These are phyloP conservation scores for Sparus aurata DNA, from an alignment of 2,797 vertebrate genomes.

Conservation along the genomic window DNA sequence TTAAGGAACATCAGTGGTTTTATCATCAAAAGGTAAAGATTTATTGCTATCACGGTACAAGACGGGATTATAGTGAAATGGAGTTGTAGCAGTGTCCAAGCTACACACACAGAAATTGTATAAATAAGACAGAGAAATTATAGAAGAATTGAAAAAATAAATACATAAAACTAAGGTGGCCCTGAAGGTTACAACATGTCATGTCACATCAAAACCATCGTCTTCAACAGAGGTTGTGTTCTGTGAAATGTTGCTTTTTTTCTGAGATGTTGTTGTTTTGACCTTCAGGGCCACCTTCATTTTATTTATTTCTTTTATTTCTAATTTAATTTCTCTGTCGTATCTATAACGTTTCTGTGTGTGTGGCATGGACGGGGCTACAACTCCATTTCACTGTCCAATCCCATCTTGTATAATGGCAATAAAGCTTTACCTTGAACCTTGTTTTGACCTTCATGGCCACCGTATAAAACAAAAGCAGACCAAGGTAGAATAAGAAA, in stretches of 20 bases:
- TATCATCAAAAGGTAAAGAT: conserved; percentile 3
- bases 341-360: no score
- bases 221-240: no score
- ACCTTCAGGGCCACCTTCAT: no score
- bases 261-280: no score
- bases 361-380: neutral
- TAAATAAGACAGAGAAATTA: neutral
- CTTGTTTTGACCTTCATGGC: no score
- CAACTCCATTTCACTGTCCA: neutral
- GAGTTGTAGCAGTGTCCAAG: no score
- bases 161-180: neutral
- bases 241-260: no score
- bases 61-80: neutral
- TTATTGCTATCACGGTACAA: neutral
- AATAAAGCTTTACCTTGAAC: neutral
- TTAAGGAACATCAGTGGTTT: neutral
- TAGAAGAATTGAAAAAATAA: neutral
- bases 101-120: neutral
- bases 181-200: no score
- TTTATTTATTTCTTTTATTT: no score
- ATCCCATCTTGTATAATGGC: neutral
- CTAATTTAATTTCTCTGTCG: no score
- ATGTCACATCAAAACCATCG: no score
- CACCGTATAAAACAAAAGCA: neutral
- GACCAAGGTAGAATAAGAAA: neutral